Conservation (phyloP, 2,797 vertebrate genomes). For the Macropodus opercularis region DNA sequence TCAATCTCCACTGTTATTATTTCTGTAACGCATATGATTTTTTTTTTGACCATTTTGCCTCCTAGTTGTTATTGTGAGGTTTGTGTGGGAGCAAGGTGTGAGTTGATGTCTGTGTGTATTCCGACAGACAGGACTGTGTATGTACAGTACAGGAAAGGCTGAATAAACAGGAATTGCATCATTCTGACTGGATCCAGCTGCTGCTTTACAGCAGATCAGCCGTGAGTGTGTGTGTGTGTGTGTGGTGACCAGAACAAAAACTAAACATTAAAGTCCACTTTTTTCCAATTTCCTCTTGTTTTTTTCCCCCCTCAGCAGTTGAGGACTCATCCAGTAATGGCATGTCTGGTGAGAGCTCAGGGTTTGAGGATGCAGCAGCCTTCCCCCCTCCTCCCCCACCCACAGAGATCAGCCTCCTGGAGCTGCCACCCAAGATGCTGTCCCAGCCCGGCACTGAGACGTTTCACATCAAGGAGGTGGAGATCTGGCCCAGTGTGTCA, state of each 20-base stretch:
- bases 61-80: conserved; percentile 27
- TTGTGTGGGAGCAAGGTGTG: background rate
- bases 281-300: conserved; percentile 33
- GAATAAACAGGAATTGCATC: conserved; percentile 75
- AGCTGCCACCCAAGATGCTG: conserved; percentile 84
- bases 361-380: conserved; percentile 81
- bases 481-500: conserved; percentile 80
- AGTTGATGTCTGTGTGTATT: conserved; percentile 25
- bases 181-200: conserved; percentile 65
- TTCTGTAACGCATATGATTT: too few species aligned
- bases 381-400: conserved; percentile 86
- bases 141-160: conserved; percentile 49
- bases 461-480: conserved; percentile 82
- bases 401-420: conserved; percentile 87
- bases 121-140: conserved; percentile 33
- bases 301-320: conserved; percentile 67
- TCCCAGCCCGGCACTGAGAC: conserved; percentile 67
- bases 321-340: conserved; percentile 84
- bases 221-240: conserved; percentile 19
- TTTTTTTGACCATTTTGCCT: conserved; percentile 13
- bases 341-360: conserved; percentile 74
- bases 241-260: conserved; percentile 29
- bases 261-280: conserved; percentile 40
- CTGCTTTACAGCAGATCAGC: conserved; percentile 35
- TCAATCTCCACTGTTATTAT: too few species aligned